Base-by-base conservation (phyloP, 2,888 invertebrate species). In the Drosophila suboccidentalis region DNA sequence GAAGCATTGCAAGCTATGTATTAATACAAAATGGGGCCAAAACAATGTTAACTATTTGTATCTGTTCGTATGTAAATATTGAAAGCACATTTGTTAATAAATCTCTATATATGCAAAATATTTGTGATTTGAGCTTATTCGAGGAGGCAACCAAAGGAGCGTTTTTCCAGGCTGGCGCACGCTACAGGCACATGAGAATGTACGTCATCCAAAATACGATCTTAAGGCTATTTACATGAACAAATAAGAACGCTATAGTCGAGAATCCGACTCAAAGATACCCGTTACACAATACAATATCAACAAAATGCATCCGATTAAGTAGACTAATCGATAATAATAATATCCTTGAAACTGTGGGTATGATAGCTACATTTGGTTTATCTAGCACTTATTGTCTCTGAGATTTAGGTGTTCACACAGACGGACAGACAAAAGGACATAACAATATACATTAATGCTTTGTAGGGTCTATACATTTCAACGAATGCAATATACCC, bases 131-230 rank as follows among this genome's bases (percentile, higher is more conserved):
- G 77, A 79, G 84, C 84, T 77, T 81, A 84, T 84, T 84, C 87
- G 84, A 78, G 34, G 60, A 74, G 80, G 71, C 82, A 82, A 82
- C 74, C 72, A 64, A 79, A 36, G 44, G 19, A 36, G 60, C 50
- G 19, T n/a, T 19, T 32, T 34, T 49, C 29, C 32, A 15, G 22
- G 51, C 36, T 19, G 57, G 41, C 36, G 41, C 54, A 57, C 44
- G 57, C 67, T 73, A 66, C 67, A 82, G 82, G 84, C 82, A 82
- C 84, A 57, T 76, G 71, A 80, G 80, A 85, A 78, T 77, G 65
- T 72, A 49, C n/a, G 29, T 59, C 41, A 73, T 67, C 60, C 44
- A 10, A 53, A 61, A 66, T 70, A 55, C 64, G 36, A 39, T 47
- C 60, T 78, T 73, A 67, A 66, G 62, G 61, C 66, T 82, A 82